A percentile compares a stretch with the other conserved stretches of the same genome.
phyloP scores from a whole-genome alignment of 2,797 vertebrate genomes.

The Dipus sagitta region DNA sequence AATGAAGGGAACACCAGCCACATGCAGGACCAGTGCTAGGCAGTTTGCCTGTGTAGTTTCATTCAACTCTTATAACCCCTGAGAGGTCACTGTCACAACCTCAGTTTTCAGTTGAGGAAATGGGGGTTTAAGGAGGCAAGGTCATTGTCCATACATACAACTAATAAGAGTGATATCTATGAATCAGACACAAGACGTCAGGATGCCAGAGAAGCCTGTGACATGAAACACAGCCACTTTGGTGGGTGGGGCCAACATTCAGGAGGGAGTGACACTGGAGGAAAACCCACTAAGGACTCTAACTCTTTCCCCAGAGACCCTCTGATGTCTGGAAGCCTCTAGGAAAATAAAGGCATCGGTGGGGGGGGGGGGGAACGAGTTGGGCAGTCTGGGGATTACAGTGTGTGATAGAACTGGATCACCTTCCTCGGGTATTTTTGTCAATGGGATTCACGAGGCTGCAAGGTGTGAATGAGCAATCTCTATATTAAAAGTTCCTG shows the following conservation, averaged over 20 bases:
- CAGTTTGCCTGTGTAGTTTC: neutral
- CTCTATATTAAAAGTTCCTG: constrained; percentile 75
- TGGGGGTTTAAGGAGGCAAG: neutral
- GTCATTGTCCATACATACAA: neutral
- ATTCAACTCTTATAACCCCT: neutral
- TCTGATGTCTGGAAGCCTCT: neutral
- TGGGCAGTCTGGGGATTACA: constrained; percentile 15
- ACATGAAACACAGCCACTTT: neutral
- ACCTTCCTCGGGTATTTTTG: constrained; percentile 72
- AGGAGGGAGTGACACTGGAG: neutral
- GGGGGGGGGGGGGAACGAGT: neutral
- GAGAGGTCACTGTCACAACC: neutral
- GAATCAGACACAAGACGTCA: neutral
- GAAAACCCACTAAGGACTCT: neutral
- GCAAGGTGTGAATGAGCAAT: constrained; percentile 76
- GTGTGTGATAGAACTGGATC: constrained; percentile 53
- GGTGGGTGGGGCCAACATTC: neutral
- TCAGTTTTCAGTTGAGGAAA: constrained; percentile 21
- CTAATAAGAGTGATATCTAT: neutral
- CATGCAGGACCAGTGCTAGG: fast-evolving
- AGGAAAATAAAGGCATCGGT: constrained; percentile 4
- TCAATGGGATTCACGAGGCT: constrained; percentile 75
- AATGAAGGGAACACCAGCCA: neutral
- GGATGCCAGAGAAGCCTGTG: neutral
- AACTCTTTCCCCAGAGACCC: neutral